Percentiles rank a stretch among this genome's conserved stretches.
Conservation (phyloP, 2,797 vertebrate species). For the Cirrhinus molitorella region DNA sequence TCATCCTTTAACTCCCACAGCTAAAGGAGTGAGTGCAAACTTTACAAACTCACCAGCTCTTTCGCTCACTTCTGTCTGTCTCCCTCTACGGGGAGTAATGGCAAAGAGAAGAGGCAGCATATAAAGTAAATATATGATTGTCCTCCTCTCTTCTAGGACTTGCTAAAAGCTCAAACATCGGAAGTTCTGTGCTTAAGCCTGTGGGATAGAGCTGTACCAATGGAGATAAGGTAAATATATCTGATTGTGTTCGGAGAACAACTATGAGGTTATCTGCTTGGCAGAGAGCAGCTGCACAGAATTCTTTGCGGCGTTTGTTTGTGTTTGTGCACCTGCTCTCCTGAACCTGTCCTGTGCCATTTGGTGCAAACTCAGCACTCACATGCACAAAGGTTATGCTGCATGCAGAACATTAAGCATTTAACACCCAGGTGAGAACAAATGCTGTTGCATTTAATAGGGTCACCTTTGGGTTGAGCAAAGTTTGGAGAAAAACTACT, state of each 20-base stretch:
- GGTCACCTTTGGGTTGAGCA: constrained; percentile 19
- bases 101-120: constrained; percentile 38
- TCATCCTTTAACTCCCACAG: constrained; percentile 55
- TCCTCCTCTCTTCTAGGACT: constrained; percentile 33
- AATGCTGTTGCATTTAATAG: constrained; percentile 12
- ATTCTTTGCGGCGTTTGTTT: not conserved
- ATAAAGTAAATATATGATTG: constrained; percentile 48
- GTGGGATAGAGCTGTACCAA: constrained; percentile 32
- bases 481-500: constrained; percentile 22
- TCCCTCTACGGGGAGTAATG: constrained; percentile 19
- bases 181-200: constrained; percentile 11
- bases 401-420: constrained; percentile 43
- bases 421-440: constrained; percentile 43
- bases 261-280: constrained; percentile 22
- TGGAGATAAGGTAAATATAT: constrained; percentile 25
- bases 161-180: constrained; percentile 28
- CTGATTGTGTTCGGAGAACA: constrained; percentile 39
- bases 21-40: constrained; percentile 32
- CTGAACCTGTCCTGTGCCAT: constrained; percentile 13
- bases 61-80: constrained; percentile 27
- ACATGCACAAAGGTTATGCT: constrained; percentile 9
- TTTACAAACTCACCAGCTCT: constrained; percentile 40
- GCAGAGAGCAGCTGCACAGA: constrained; percentile 1
- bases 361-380: constrained; percentile 28
- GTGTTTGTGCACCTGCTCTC: constrained; percentile 11